Percentiles rank a stretch among this genome's conserved stretches.
Conservation (phyloP, 2,888 invertebrate genomes). For the Parelbella ahira region DNA sequence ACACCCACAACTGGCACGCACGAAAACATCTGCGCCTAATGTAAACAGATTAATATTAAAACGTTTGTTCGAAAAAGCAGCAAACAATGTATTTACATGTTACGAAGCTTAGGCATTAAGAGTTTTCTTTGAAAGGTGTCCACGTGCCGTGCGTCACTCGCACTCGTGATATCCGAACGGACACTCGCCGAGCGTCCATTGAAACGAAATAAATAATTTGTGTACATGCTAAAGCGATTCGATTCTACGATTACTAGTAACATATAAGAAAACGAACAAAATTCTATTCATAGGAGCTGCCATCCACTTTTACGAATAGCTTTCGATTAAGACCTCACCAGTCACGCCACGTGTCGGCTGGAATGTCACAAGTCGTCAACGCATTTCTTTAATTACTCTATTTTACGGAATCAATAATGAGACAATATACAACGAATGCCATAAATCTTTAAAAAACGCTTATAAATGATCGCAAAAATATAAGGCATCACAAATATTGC, state of each 20-base stretch:
- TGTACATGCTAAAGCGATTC: constrained; percentile 5
- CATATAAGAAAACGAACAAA: no score
- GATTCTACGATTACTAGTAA: constrained; percentile 1
- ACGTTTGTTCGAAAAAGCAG: neutral
- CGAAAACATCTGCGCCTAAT: constrained; percentile 5
- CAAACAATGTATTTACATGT: constrained; percentile 10
- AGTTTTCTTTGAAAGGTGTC: no score
- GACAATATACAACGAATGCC: neutral
- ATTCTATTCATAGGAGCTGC: neutral
- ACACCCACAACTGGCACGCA: constrained; percentile 1
- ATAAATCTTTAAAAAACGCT: neutral
- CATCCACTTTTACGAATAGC: no score
- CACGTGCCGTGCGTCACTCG: no score
- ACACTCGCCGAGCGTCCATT: neutral
- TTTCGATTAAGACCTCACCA: no score
- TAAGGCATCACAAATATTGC: constrained; percentile 13
- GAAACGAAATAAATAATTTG: constrained; percentile 9
- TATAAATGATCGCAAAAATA: constrained; percentile 8
- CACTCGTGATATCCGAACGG: neutral
- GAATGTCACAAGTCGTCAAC: constrained; percentile 5
- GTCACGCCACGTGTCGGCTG: neutral
- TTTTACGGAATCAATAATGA: neutral
- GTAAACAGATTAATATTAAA: constrained; percentile 6
- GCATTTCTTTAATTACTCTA: no score
- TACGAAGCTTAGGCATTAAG: constrained; percentile 9